Evolutionary conservation across 2,888 invertebrate species (phyloP).

Genomic region (Frankliniella intonsa): DNA sequence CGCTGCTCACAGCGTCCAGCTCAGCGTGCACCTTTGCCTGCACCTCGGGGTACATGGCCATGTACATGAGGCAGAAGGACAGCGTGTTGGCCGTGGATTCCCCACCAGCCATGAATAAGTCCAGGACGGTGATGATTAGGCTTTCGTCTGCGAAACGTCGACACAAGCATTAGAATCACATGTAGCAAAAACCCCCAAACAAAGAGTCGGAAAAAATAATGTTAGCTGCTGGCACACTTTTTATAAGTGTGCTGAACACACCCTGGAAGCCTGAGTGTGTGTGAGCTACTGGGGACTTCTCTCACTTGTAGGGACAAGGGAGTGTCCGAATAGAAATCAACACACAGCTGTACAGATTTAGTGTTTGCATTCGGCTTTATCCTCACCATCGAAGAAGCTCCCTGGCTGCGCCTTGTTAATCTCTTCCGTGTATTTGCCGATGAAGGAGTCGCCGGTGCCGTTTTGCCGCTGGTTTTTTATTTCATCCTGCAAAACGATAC

Average conservation of each 20-base stretch:
- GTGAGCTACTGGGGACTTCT: too few relatives aligned
- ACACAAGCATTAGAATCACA: too few relatives aligned
- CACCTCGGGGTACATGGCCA: constrained; percentile 37
- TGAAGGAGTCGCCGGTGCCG: neutral
- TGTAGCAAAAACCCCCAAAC: too few relatives aligned
- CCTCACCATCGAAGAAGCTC: neutral
- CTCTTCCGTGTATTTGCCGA: neutral
- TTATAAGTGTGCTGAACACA: too few relatives aligned
- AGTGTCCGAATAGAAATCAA: too few relatives aligned
- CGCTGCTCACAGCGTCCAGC: constrained; percentile 37
- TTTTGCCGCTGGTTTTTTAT: neutral
- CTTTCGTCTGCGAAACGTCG: constrained; percentile 37
- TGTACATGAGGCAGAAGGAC: constrained; percentile 37
- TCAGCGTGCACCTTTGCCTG: constrained; percentile 38
- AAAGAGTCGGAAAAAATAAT: too few relatives aligned
- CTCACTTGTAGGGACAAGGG: too few relatives aligned
- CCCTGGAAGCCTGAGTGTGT: too few relatives aligned
- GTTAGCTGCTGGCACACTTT: too few relatives aligned
- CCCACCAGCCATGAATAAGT: constrained; percentile 39
- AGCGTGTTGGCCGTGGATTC: constrained; percentile 38
- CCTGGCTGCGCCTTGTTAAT: neutral
- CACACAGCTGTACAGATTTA: too few relatives aligned
- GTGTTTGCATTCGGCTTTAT: neutral
- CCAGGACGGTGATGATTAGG: constrained; percentile 36
- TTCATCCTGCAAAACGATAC: neutral